phyloP scores from a whole-genome alignment of 2,888 invertebrate species.

The Nephrocerus scutellatus region DNA sequence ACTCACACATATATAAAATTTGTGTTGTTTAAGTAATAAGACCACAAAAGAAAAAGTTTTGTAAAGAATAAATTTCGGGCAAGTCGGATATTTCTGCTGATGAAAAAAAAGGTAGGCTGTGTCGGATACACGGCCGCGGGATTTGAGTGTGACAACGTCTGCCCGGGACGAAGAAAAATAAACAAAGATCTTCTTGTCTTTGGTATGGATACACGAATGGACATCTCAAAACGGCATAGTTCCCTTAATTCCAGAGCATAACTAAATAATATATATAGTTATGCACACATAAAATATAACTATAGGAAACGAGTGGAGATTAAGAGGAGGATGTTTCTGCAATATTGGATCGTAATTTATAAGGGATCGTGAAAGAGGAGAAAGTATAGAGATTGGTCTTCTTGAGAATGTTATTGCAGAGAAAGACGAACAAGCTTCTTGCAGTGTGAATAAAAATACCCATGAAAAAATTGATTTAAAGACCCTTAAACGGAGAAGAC shows the following conservation, averaged over 20 bases:
- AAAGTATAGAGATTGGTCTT: conserved; percentile 12
- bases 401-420: conserved; percentile 10
- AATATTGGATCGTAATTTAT: conserved; percentile 16
- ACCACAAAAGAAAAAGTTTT: conserved; percentile 9
- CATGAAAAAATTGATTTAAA: conserved; percentile 17
- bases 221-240: too few species aligned
- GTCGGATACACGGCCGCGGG: too few species aligned
- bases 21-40: conserved; percentile 8
- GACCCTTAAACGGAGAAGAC: conserved; percentile 12
- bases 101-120: too few species aligned
- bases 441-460: conserved; percentile 8
- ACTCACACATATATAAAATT: conserved; percentile 5
- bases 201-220: too few species aligned
- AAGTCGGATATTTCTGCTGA: conserved; percentile 15
- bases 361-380: conserved; percentile 17
- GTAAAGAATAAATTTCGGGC: conserved; percentile 7
- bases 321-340: conserved; percentile 15
- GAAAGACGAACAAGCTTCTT: conserved; percentile 11
- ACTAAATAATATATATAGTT: background rate
- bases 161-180: too few species aligned
- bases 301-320: too few species aligned
- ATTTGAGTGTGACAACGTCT: too few species aligned
- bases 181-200: too few species aligned
- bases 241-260: background rate
- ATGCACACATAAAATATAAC: too few species aligned